These are phyloP conservation scores for Acipenser ruthenus DNA, from an alignment of 2,797 vertebrate species.

Conservation along the genomic window DNA sequence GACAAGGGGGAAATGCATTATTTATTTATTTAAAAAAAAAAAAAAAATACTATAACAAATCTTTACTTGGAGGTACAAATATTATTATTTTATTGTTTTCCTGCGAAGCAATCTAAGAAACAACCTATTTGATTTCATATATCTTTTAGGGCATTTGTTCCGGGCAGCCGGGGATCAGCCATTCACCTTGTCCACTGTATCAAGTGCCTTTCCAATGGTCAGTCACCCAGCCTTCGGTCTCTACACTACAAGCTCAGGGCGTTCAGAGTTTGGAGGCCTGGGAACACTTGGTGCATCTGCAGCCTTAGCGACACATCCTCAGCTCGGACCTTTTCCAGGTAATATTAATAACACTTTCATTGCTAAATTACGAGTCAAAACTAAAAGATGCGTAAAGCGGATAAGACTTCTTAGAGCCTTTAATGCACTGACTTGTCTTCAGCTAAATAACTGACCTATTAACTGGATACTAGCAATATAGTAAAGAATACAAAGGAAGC, in stretches of 20 bases:
- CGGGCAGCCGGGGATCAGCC: conserved; percentile 59
- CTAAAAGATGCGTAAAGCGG: too few species aligned
- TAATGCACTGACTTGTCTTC: too few species aligned
- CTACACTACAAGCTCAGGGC: conserved; percentile 65
- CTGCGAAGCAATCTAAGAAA: neutral
- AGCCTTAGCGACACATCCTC: conserved; percentile 64
- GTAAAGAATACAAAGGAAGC: too few species aligned
- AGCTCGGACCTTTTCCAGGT: conserved; percentile 76
- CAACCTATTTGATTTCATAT: conserved; percentile 32
- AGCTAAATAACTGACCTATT: too few species aligned
- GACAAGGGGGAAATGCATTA: too few species aligned
- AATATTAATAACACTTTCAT: conserved; percentile 16
- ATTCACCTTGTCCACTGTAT: conserved; percentile 62
- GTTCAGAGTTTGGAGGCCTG: conserved; percentile 76
- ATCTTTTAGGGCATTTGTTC: conserved; percentile 63
- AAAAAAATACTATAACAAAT: too few species aligned
- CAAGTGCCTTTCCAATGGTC: conserved; percentile 75
- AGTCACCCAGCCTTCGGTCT: conserved; percentile 72
- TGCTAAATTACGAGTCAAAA: too few species aligned
- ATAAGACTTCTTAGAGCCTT: too few species aligned
- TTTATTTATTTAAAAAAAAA: too few species aligned
- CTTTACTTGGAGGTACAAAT: too few species aligned
- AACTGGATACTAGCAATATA: too few species aligned
- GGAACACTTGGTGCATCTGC: conserved; percentile 74
- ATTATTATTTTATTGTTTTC: neutral